These are phyloP conservation scores for Brachynemurus nebulosus DNA, from an alignment of 2,888 invertebrate genomes.

Conservation along the genomic window DNA sequence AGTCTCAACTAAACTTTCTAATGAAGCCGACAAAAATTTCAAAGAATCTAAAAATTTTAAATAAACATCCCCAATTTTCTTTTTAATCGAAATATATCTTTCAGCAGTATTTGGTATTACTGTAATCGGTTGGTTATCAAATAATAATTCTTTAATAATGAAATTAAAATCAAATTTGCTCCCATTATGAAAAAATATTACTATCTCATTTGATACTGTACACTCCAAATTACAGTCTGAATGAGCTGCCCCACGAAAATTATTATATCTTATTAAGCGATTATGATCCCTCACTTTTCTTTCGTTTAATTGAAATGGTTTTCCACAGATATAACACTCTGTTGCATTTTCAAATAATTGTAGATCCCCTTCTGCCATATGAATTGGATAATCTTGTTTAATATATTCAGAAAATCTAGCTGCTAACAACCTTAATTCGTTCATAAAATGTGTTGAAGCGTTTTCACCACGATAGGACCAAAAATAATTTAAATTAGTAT, in stretches of 20 bases:
- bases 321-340: constrained; percentile 11
- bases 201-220: constrained; percentile 15
- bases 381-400: constrained; percentile 1
- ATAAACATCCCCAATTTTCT: constrained; percentile 7
- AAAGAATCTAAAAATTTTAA: constrained; percentile 17
- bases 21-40: constrained; percentile 16
- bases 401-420: neutral
- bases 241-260: constrained; percentile 13
- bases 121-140: constrained; percentile 7
- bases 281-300: constrained; percentile 10
- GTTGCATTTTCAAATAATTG: neutral
- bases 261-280: constrained; percentile 14
- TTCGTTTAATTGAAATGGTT: constrained; percentile 3
- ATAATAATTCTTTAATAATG: constrained; percentile 14
- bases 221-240: constrained; percentile 18
- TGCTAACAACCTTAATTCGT: neutral
- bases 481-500: too few species aligned
- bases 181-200: constrained; percentile 19
- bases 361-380: neutral
- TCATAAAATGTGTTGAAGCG: neutral
- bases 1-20: constrained; percentile 15
- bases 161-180: constrained; percentile 14
- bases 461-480: neutral
- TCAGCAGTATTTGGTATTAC: constrained; percentile 20
- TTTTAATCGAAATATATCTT: constrained; percentile 19